Evolutionary conservation across 2,113 vertebrate genomes (phyloP), one percentile per base, ranked within the genome.

Genomic region (Cathartes aura): DNA sequence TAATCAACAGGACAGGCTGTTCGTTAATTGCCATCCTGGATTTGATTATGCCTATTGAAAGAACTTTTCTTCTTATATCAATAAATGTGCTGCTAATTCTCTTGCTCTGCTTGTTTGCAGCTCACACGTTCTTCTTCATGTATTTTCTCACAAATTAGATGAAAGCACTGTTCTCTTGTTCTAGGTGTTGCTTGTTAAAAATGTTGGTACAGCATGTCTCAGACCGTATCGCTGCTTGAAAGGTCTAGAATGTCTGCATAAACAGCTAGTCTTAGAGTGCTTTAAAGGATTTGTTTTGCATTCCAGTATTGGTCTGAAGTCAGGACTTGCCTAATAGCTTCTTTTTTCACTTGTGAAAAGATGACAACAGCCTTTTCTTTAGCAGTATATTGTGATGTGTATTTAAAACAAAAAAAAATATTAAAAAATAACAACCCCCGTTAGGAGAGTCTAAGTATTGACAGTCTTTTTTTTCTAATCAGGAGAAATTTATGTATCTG

Each of bases 401-500:
- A 47, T 47, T 43, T 43, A 27, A 56, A 71, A 60, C 42, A 24
- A 20, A 16, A 19, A 42, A 34, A 15, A 36, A 7, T 38, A 38
- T 38, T 38, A 16, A 53, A 55, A 27, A 64, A 22, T 30, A 55
- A 40, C 13, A 81, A 5, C 36, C 6, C 13, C 2, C 5, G 24
- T 71, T 62, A 63, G 38, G 38, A 63, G 22, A 71, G 55, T 71
- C 80, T 63, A 79, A 64, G 14, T 79, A 93, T 60, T 38, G 87
- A 58, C 48, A 79, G 23, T 1, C 3, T 9, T 27, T 59, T 55
- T 89, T 76, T 68, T 43, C 36, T 90, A 92, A 94, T 70, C 52
- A 91, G 85, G 68, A 91, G 53, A 89, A 87, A 95, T 90, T 45
- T 91, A 85, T 93, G 62, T 79, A 60, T 93, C 63, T 68, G 36